phyloP scores from a whole-genome alignment of 2,888 invertebrate species.

The Alloscopus bannaensis region DNA sequence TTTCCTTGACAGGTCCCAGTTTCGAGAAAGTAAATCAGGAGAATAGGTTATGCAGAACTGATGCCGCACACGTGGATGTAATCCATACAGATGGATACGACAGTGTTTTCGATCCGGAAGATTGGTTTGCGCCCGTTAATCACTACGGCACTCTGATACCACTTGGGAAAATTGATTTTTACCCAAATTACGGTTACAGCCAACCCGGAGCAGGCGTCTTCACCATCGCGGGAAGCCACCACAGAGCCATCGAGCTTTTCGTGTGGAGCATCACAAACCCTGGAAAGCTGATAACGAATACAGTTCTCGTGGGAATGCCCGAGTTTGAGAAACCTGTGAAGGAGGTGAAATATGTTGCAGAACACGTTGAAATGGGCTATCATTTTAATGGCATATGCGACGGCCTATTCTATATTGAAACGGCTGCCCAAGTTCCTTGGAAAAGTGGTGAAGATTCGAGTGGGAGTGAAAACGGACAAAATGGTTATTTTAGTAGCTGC shows the following conservation, averaged over 20 bases:
- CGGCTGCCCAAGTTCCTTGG: constrained; percentile 6
- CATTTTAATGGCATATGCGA: constrained; percentile 36
- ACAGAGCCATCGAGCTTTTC: constrained; percentile 63
- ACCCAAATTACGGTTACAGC: constrained; percentile 66
- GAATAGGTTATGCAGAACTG: constrained; percentile 53
- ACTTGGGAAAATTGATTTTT: constrained; percentile 65
- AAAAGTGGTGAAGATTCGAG: neutral
- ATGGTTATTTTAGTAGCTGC: constrained; percentile 36
- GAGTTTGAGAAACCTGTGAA: constrained; percentile 61
- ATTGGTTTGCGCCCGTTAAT: constrained; percentile 67
- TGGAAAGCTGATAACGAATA: constrained; percentile 55
- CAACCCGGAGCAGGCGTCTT: constrained; percentile 63
- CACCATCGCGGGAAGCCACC: constrained; percentile 65
- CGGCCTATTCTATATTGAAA: constrained; percentile 54
- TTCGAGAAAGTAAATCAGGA: constrained; percentile 63
- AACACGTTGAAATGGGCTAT: constrained; percentile 67
- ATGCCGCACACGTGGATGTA: constrained; percentile 65
- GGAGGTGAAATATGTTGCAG: constrained; percentile 44
- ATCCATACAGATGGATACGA: constrained; percentile 69
- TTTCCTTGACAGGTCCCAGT: constrained; percentile 54
- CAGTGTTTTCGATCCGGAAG: constrained; percentile 54
- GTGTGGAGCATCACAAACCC: constrained; percentile 66
- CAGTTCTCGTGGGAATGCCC: constrained; percentile 50
- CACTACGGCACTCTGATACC: constrained; percentile 68
- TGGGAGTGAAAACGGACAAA: constrained; percentile 5